Evolutionary conservation across 2,888 invertebrate species (phyloP), one percentile per base, ranked within the genome.

Genomic region (Aquatica leii): DNA sequence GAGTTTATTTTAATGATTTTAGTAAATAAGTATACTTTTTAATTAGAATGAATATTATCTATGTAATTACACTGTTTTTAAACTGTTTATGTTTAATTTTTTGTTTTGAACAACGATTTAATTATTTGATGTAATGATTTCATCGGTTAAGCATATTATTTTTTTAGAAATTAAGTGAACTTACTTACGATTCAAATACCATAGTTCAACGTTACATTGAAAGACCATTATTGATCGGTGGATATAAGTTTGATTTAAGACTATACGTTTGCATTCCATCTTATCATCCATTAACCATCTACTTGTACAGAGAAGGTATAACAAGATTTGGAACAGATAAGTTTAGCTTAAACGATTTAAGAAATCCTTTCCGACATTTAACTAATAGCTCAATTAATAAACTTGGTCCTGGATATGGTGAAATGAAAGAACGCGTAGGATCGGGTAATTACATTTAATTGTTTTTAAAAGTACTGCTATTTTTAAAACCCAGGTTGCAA

Each of bases 351-450:
- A 90, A 92, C 64, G 93, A 94, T 69, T 85, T 97, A 49, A 90
- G 90, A 75, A 93, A 93, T 78, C 91, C 90, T 2, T 94, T 91
- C 80, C 86, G 94, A 70, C 96, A 97, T 81, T 83, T 97, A 69
- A 97, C 96, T 0, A 97, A 97, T 81, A 94, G 93, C 65, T 94
- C 95, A 0, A 86, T 97, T 46, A 96, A 97, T 82, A 96, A 95
- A 83, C 86, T 91, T 69, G 94, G 92, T 54, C 93, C 94, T 0
- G 87, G 91, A 9, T 94, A 92, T 76, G 87, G 89, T 0, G 89
- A 90, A 77, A 91, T 92, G 81, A 94, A 94, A 78, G 93, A 93
- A 71, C 84, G 92, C 71, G 88, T 94, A 65, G 94, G 94, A 63
- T 89, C 90, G 73, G 92, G 91, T 91, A 81, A 75, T 12, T n/a